Evolutionary conservation across 2,888 invertebrate genomes (phyloP), one percentile per base, ranked within the genome.

Genomic region (Ochropleura plecta): DNA sequence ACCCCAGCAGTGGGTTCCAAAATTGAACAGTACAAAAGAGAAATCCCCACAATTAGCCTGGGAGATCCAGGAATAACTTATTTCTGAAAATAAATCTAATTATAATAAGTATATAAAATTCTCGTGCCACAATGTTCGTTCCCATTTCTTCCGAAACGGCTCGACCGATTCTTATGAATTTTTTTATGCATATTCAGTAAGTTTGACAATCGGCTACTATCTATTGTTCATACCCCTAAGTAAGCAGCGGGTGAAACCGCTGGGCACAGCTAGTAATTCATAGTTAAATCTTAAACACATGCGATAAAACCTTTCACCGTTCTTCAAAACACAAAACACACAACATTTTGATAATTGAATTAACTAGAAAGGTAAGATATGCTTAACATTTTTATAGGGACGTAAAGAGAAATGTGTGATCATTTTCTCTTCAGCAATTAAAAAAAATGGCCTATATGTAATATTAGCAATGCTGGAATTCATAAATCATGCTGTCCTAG

Each of bases 41-140:
- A 99, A 94, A 99, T 99, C 95, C 99, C 99, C n/a, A n/a, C n/a
- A n/a, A n/a, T n/a, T n/a, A n/a, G n/a, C n/a, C 5, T 99, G 99
- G 99, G 99, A 99, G 97, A 99, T 99, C 88, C 97, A 99, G 76
- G 99, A 99, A 96, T 97, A 99, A 94, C 98, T 99, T 82, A 99
- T 99, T 91, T 98, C 98, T 83, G 99, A 99, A 98, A 99, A 99
- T 99, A 97, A 97, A 70, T 30, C 30, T 30, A 30, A 30, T 30
- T 30, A 30, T 30, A 3, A 30, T 30, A 30, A 30, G 3, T 30
- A 30, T 30, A 30, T 30, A 30, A 1, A 30, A 30, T 30, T 30
- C 30, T 30, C 30, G 30, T 2, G 30, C 3, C 30, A 30, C 30
- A 30, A 3, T 30, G 1, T 30, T 30, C 30, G 30, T 30, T 30